Evolutionary conservation across 2,888 invertebrate species (phyloP), one percentile per base, ranked within the genome.

Genomic region (Mythimna lalbum): DNA sequence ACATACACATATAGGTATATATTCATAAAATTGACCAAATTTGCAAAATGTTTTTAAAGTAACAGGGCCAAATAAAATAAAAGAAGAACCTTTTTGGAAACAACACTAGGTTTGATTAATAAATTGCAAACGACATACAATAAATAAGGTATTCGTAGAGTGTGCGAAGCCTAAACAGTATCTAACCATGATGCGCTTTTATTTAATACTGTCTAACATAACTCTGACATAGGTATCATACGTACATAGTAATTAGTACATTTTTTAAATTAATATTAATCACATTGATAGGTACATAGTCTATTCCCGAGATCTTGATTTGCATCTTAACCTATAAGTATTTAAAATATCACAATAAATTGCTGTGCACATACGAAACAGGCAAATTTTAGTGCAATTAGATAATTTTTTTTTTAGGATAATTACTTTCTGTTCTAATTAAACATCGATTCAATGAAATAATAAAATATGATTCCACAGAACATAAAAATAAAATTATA

Each of bases 311-410:
- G 92, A 94, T 93, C 92, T 91, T 93, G 91, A 91, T 92, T 93
- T 93, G 94, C 92, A 89, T 90, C 95, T 95, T 96, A 95, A 89
- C 90, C 95, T 95, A 95, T 90, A 93, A 85, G 91, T 95, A 93
- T 95, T 95, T 93, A 95, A 96, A 96, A 96, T 96, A 96, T 96
- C 96, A 96, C 96, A 96, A 95, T 96, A 95, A 96, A 96, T 96
- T 96, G 93, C 93, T 93, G 96, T 96, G 96, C 96, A 95, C 93
- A 95, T 95, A 96, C 94, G 94, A 95, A 95, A 96, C 95, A 95
- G 96, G 96, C 96, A 95, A 96, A 95, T 93, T 96, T 94, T 89
- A 93, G 96, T 96, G 96, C 96, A 96, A 91, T 95, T 94, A 96
- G 93, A 93, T 93, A 93, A 92, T 91, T 93, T 88, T 62, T 88